Percentiles rank a stretch among this genome's conserved stretches.
Conservation (phyloP, 2,888 invertebrate genomes). For the Erebia aethiops region DNA sequence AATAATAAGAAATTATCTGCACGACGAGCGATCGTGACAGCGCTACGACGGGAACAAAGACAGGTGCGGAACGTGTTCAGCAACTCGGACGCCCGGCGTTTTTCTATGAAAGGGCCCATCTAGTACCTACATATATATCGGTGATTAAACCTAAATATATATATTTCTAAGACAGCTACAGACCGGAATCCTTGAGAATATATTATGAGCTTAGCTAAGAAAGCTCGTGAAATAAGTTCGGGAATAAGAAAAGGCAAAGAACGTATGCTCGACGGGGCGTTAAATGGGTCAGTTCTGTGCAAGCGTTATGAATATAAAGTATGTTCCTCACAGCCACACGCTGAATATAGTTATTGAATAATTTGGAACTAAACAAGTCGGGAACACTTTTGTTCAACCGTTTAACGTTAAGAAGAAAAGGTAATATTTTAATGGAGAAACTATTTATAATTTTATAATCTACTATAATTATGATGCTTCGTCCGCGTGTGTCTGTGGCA, state of each 20-base stretch:
- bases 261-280: constrained; percentile 25
- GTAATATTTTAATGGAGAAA: not conserved
- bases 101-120: no score
- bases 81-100: no score
- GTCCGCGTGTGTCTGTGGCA: no score
- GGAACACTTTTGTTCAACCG: not conserved
- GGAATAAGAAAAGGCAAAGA: constrained; percentile 31
- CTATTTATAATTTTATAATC: not conserved
- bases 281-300: constrained; percentile 32
- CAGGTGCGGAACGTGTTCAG: no score
- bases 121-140: no score
- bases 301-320: constrained; percentile 35
- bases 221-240: constrained; percentile 30
- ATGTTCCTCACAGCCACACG: not conserved
- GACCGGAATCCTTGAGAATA: constrained; percentile 13
- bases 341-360: constrained; percentile 26
- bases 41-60: no score
- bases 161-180: constrained; percentile 7
- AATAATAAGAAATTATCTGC: no score
- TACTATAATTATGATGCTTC: no score
- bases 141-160: constrained; percentile 10
- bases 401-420: not conserved
- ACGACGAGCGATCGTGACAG: no score
- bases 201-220: constrained; percentile 16
- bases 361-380: constrained; percentile 12